Evolutionary conservation across 1,140 invertebrate genomes (phyloP).

Genomic region (Bathynomus jamesi): DNA sequence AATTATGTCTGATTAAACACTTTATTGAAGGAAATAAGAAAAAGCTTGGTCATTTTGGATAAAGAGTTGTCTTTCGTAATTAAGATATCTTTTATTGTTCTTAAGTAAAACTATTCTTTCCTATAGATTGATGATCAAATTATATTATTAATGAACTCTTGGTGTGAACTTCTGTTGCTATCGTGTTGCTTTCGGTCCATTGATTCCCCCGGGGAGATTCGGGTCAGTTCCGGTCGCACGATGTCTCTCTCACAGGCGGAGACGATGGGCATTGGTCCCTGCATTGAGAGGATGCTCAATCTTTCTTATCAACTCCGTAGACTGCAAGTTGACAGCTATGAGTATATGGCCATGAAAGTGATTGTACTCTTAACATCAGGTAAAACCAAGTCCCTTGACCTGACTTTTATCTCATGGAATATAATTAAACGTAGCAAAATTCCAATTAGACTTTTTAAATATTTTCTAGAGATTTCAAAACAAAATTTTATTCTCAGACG

Average conservation of each 20-base stretch:
- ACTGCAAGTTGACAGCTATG: slow-evolving; percentile 86
- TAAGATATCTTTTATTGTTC: too few relatives aligned
- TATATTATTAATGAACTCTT: slow-evolving; percentile 89
- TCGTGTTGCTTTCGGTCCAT: slow-evolving; percentile 86
- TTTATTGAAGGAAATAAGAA: too few relatives aligned
- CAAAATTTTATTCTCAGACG: slow-evolving; percentile 52
- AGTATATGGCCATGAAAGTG: slow-evolving; percentile 92
- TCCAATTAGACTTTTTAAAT: neutral
- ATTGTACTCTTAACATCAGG: slow-evolving; percentile 86
- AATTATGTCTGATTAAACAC: too few relatives aligned
- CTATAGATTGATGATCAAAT: slow-evolving; percentile 94
- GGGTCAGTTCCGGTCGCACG: slow-evolving; percentile 55
- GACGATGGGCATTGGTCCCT: slow-evolving; percentile 61
- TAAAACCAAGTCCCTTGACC: too few relatives aligned
- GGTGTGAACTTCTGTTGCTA: slow-evolving; percentile 89
- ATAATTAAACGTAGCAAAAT: slow-evolving; percentile 5
- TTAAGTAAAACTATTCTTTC: too few relatives aligned
- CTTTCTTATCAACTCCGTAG: slow-evolving; percentile 84
- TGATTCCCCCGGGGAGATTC: slow-evolving; percentile 73
- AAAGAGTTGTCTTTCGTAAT: too few relatives aligned
- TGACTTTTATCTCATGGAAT: too few relatives aligned
- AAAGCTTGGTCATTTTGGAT: too few relatives aligned
- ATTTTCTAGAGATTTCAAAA: neutral
- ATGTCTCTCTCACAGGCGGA: slow-evolving; percentile 45
- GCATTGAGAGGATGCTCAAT: slow-evolving; percentile 87